Evolutionary conservation across 2,113 vertebrate genomes (phyloP).

Genomic region (Diadophis punctatus): DNA sequence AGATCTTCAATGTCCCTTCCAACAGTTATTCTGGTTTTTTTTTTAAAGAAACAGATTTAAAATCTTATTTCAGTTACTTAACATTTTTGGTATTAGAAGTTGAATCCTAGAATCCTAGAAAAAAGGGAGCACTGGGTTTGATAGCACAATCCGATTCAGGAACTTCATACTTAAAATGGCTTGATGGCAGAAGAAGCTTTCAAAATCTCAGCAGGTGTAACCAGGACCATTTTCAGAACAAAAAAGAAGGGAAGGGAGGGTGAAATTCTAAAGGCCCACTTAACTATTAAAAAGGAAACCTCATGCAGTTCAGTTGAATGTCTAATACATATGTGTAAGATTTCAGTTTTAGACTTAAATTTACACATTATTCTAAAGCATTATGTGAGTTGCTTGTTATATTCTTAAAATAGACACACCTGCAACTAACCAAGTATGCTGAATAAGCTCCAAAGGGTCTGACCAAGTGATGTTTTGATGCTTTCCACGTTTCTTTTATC

Average conservation of each 20-base stretch:
- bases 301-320: neutral
- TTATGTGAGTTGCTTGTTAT: neutral
- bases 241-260: neutral
- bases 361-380: neutral
- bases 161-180: neutral
- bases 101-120: neutral
- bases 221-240: neutral
- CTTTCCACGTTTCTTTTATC: neutral
- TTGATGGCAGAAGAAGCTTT: neutral
- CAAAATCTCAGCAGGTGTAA: neutral
- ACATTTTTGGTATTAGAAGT: neutral
- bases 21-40: neutral
- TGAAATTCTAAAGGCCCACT: neutral
- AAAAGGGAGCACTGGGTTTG: neutral
- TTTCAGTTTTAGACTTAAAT: neutral
- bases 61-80: neutral
- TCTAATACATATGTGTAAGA: neutral
- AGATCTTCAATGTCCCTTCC: neutral
- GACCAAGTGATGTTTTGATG: accelerated
- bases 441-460: neutral
- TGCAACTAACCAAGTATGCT: neutral
- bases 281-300: neutral
- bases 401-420: neutral
- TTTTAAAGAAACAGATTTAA: neutral
- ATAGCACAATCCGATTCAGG: neutral